Evolutionary conservation across 2,888 invertebrate species (phyloP).

Genomic region (Melieria crassipennis): DNA sequence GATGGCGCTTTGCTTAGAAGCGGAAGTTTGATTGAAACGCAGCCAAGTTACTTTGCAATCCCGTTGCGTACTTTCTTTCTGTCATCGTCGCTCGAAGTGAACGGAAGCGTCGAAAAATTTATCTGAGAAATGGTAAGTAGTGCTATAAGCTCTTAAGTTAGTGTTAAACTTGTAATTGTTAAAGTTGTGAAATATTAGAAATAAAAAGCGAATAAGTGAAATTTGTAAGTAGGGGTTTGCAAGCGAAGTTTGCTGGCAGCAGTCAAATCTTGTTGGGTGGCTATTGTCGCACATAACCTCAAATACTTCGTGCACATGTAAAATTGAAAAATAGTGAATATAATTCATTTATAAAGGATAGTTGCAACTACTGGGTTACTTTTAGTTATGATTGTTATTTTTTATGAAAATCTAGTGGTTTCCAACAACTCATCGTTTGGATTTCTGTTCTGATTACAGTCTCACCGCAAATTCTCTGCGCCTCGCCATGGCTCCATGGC

Average conservation of each 20-base stretch:
- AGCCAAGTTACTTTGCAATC: neutral
- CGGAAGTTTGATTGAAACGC: neutral
- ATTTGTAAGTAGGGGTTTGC: too few relatives aligned
- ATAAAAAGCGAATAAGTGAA: too few relatives aligned
- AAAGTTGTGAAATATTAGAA: too few relatives aligned
- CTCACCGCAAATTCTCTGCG: constrained; percentile 99
- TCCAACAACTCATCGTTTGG: neutral
- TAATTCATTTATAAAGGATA: neutral
- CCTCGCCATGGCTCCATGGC: constrained; percentile 99
- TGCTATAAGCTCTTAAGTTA: neutral
- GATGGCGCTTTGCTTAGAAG: too few relatives aligned
- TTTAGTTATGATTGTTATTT: neutral
- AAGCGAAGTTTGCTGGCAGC: too few relatives aligned
- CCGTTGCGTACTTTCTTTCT: constrained; percentile 55
- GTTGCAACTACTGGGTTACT: neutral
- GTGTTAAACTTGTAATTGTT: neutral
- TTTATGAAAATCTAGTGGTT: neutral
- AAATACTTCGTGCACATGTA: too few relatives aligned
- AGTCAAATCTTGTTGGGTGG: too few relatives aligned
- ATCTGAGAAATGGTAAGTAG: constrained; percentile 54
- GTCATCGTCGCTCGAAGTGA: constrained; percentile 54
- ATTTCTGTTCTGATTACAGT: constrained; percentile 72
- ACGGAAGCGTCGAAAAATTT: constrained; percentile 49
- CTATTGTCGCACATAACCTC: too few relatives aligned
- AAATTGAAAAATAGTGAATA: too few relatives aligned